phyloP scores from a whole-genome alignment of 2,797 vertebrate species.

The Sebastes melanostomus region DNA sequence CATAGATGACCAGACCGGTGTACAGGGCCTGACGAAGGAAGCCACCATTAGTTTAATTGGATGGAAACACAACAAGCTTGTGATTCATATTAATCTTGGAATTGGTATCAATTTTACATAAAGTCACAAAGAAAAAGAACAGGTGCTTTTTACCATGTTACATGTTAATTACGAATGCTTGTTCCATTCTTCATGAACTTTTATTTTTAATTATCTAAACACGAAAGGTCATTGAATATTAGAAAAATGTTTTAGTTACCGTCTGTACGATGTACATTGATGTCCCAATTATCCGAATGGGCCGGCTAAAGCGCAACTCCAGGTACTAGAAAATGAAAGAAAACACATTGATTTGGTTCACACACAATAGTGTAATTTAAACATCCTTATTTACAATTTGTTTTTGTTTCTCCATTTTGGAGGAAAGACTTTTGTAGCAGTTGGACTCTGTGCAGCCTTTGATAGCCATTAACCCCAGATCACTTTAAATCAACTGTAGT shows the following conservation, averaged over 20 bases:
- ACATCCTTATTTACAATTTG: background rate
- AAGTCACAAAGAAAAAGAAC: constrained; percentile 28
- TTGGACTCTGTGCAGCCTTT: background rate
- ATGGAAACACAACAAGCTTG: constrained; percentile 35
- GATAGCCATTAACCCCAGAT: background rate
- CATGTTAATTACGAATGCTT: background rate
- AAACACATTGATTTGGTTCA: background rate
- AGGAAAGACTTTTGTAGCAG: background rate
- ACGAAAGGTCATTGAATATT: background rate
- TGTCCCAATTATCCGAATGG: constrained; percentile 82
- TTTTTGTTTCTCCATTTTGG: background rate
- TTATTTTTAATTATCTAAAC: background rate
- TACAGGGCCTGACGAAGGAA: constrained; percentile 78
- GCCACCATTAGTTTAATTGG: constrained; percentile 76
- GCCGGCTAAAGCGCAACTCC: constrained; percentile 80
- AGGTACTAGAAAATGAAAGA: constrained; percentile 78
- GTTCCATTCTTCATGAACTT: background rate
- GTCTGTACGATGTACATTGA: constrained; percentile 84
- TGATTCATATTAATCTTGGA: constrained; percentile 51
- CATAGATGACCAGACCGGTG: constrained; percentile 86
- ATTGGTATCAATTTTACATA: constrained; percentile 29
- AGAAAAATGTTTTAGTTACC: constrained; percentile 62
- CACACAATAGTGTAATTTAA: background rate
- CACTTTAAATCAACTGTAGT: background rate
- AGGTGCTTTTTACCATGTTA: constrained; percentile 36